Conservation (phyloP, 2,797 vertebrate species). For the Scolopax rusticola region DNA sequence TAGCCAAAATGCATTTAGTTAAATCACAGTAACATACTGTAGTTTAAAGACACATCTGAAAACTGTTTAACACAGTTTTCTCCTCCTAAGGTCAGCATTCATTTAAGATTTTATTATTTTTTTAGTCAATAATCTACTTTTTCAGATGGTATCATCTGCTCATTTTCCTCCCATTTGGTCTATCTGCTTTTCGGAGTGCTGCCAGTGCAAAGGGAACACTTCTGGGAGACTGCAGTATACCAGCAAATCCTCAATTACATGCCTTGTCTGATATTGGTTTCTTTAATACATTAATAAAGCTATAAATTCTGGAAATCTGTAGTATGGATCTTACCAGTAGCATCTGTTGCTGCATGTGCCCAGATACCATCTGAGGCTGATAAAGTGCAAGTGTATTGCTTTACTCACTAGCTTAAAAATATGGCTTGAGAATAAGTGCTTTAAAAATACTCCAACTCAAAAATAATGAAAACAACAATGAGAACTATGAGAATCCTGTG, state of each 20-base stretch:
- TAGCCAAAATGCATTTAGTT: neutral
- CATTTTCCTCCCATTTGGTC: conserved; percentile 3
- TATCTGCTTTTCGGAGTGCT: neutral
- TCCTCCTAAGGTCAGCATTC: neutral
- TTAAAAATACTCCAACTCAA: neutral
- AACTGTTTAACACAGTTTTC: neutral
- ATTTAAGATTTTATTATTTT: neutral
- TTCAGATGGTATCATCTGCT: neutral
- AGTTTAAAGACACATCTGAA: conserved; percentile 10
- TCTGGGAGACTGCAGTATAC: neutral
- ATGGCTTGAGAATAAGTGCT: neutral
- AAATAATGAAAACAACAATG: neutral
- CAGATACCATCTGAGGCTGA: neutral
- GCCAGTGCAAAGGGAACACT: neutral
- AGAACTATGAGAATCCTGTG: neutral
- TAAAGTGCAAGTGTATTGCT: neutral
- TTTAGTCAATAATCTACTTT: neutral
- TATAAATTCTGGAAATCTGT: conserved; percentile 2
- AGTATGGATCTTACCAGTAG: neutral
- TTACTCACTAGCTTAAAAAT: neutral
- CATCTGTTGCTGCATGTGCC: neutral
- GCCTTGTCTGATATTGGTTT: neutral
- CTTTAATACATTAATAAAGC: conserved; percentile 6
- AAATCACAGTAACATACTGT: neutral
- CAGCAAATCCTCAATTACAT: conserved; percentile 14